A percentile compares a stretch with the other conserved stretches of the same genome.
phyloP scores from a whole-genome alignment of 2,797 vertebrate species.

The Scolopax rusticola region DNA sequence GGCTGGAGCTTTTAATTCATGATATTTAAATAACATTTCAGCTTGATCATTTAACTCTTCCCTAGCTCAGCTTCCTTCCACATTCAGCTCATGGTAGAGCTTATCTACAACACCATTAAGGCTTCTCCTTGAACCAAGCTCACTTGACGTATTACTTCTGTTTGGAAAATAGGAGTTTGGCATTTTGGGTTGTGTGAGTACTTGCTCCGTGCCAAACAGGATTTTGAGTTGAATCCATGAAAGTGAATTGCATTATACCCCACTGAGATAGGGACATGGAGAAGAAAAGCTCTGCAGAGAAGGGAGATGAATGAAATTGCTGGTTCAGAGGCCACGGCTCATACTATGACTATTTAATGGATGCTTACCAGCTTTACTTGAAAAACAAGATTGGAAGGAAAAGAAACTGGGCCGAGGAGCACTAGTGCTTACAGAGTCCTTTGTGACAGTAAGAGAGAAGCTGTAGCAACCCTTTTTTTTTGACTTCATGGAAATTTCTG shows the following conservation, averaged over 20 bases:
- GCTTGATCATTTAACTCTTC: constrained; percentile 42
- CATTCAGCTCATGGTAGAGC: background rate
- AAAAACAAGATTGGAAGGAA: constrained; percentile 18
- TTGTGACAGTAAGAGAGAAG: background rate
- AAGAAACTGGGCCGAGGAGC: background rate
- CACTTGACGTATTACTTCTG: background rate
- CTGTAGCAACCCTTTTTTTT: background rate
- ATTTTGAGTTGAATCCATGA: background rate
- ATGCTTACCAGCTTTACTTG: background rate
- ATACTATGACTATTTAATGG: background rate
- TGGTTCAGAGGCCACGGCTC: background rate
- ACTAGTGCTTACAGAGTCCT: background rate
- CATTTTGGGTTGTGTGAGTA: background rate
- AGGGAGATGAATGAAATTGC: background rate
- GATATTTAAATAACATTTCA: constrained; percentile 56
- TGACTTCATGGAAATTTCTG: background rate
- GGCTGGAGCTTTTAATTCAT: constrained; percentile 49
- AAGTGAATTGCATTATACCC: background rate
- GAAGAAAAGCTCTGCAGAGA: background rate
- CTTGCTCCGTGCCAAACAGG: background rate
- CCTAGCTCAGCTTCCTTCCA: background rate
- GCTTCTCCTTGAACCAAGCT: background rate
- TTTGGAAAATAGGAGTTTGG: background rate
- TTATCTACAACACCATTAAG: background rate
- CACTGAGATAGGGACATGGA: background rate